Evolutionary conservation across 2,888 invertebrate species (phyloP), one percentile per base, ranked within the genome.

Genomic region (Lapara coniferarum): DNA sequence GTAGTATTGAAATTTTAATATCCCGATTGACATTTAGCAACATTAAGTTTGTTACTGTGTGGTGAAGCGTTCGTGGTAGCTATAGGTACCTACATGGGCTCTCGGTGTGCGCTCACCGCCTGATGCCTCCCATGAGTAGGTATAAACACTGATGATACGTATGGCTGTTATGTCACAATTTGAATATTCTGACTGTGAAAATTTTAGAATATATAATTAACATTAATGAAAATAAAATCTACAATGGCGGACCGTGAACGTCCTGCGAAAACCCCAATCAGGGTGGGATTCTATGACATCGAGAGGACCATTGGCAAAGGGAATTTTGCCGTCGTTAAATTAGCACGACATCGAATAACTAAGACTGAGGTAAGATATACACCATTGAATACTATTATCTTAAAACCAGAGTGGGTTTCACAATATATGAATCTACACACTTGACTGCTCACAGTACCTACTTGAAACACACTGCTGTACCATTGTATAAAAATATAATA

Each of bases 301-400:
- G 98, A 98, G 93, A 96, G 97, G 86, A 99, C 99, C 83, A 99
- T 99, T 85, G 99, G 99, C 82, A 99, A 99, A 93, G 99, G 99
- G 69, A 99, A 99, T 94, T 99, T 99, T 95, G 99, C 99, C 79
- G 98, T 99, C 81, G 99, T 99, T 82, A 99, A 99, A 94, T 95
- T 99, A 89, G 99, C 99, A 81, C 96, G 98, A 88, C 99, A 99
- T 95, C 97, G 98, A 89, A 98, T 99, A 89, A 99, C 99, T 81
- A 99, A 99, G 95, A 98, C 98, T 87, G 99, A 99, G 97, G 99
- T 99, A 94, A 95, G 95, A 44, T 37, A 30, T n/a, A 12, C 52
- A 58, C 30, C 49, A 49, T 58, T 13, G 2, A 19, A 44, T 59
- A 44, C 16, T 44, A 10, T 37, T 16, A 16, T 55, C 19, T 30